These are phyloP conservation scores for Bombycilla garrulus DNA, from an alignment of 2,113 vertebrate genomes.

Conservation along the genomic window DNA sequence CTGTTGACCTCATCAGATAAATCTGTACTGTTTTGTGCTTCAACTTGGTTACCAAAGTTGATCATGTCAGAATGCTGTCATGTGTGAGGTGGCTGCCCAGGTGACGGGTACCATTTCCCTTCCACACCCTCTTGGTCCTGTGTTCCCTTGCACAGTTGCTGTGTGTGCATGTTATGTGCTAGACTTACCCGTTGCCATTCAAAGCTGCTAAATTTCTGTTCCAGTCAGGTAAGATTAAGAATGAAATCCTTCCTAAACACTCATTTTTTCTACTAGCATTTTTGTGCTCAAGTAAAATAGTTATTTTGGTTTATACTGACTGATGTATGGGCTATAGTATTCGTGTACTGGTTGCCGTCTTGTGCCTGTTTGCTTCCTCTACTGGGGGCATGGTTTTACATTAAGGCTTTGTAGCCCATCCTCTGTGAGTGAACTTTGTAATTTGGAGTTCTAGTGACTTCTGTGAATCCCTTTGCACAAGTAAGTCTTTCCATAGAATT, in stretches of 20 bases:
- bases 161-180: neutral
- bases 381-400: neutral
- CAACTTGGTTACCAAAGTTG: neutral
- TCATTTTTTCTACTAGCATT: neutral
- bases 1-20: neutral
- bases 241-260: neutral
- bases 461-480: neutral
- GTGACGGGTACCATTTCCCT: neutral
- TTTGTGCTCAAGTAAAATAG: neutral
- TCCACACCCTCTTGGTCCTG: neutral
- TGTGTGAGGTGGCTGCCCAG: neutral
- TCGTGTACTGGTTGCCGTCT: neutral
- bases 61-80: neutral
- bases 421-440: neutral
- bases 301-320: neutral
- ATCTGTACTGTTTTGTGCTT: neutral
- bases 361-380: neutral
- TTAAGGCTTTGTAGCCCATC: neutral
- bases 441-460: neutral
- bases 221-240: neutral
- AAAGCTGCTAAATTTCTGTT: neutral
- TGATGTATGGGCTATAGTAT: neutral
- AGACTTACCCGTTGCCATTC: neutral
- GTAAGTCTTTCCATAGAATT: neutral
- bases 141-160: neutral